Percentiles rank a stretch among this genome's conserved stretches.
These are phyloP conservation scores for Ptychodera flava DNA, from an alignment of 35 echinoderm and acorn worm species.

Conservation along the genomic window DNA sequence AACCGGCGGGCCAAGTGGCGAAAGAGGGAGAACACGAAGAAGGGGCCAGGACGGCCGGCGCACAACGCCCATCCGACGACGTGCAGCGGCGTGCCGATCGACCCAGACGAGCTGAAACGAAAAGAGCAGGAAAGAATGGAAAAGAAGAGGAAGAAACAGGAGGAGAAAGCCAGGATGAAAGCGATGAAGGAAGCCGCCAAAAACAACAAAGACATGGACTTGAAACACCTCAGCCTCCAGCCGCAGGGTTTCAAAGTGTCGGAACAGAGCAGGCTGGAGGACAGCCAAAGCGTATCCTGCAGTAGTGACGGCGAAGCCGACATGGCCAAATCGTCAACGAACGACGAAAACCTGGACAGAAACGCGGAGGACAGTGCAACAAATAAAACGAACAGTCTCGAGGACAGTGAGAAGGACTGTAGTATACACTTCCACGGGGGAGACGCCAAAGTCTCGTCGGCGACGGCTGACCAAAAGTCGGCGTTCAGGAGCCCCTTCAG, in stretches of 20 bases:
- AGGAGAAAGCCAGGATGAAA: conserved; percentile 52
- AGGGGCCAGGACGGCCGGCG: conserved; percentile 86
- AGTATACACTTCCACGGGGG: background rate
- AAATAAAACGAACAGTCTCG: background rate
- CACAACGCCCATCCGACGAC: conserved; percentile 91
- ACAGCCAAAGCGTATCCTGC: background rate
- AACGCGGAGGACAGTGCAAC: background rate
- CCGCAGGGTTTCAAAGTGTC: background rate
- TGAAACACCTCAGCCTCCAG: background rate
- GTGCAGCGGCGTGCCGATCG: conserved; percentile 90
- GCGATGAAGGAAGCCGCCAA: background rate
- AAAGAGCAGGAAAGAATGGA: conserved; percentile 61
- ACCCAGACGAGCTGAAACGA: conserved; percentile 74
- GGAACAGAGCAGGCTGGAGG: background rate
- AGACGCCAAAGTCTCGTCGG: background rate
- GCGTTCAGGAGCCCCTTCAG: conserved; percentile 62
- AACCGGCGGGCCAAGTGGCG: conserved; percentile 95
- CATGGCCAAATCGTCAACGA: background rate
- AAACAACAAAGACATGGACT: background rate
- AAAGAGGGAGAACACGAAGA: conserved; percentile 94
- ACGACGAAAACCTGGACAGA: background rate
- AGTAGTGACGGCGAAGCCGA: too few relatives aligned
- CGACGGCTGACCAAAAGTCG: conserved; percentile 1
- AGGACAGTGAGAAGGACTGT: background rate
- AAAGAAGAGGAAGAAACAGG: conserved; percentile 72